Percentiles rank a stretch among this genome's conserved stretches.
phyloP scores from a whole-genome alignment of 2,113 vertebrate genomes.

The Eptesicus fuscus region DNA sequence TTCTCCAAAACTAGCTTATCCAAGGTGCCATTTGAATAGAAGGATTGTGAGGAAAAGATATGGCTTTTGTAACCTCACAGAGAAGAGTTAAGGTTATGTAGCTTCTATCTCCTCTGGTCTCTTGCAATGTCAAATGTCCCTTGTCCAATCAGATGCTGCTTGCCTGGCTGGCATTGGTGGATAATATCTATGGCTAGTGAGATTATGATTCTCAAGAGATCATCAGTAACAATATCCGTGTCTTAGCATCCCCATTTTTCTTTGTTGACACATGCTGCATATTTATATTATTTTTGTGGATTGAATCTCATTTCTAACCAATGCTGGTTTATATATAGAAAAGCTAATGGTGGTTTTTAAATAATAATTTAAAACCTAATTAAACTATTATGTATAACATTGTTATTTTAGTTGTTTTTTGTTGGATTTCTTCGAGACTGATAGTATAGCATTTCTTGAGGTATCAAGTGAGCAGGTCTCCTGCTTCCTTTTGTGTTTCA shows the following conservation, averaged over 20 bases:
- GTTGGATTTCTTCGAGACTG: background rate
- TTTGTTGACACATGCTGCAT: background rate
- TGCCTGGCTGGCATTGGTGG: background rate
- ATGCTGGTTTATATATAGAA: background rate
- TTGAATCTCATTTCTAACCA: background rate
- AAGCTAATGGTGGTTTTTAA: background rate
- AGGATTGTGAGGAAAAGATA: background rate
- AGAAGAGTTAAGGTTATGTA: background rate
- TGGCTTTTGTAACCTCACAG: background rate
- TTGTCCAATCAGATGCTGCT: background rate
- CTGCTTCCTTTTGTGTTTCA: background rate
- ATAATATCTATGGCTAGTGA: background rate
- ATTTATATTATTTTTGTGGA: background rate
- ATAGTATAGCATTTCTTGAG: background rate
- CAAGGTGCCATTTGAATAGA: background rate
- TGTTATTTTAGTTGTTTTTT: background rate
- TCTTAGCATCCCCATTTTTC: background rate
- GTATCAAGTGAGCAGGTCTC: background rate
- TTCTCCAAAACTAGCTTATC: background rate
- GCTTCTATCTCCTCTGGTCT: background rate
- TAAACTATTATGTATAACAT: background rate
- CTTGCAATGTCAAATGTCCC: background rate
- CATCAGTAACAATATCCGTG: background rate
- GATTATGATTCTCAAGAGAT: background rate
- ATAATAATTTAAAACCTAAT: background rate